Conservation (phyloP, 2,888 invertebrate species). For the Campoplex nolae region DNA sequence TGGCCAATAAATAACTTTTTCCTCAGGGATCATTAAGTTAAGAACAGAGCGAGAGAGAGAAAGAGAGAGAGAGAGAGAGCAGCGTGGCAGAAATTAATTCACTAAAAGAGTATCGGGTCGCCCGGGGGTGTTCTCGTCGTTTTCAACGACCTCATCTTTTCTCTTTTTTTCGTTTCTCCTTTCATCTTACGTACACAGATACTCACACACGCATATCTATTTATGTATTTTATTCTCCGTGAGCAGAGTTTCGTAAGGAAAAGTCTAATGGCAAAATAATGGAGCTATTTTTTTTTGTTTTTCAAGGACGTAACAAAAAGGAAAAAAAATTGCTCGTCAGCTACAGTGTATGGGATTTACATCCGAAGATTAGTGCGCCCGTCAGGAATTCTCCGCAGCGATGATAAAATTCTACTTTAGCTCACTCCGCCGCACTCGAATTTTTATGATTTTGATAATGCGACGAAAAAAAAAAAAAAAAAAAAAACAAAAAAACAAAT, state of each 20-base stretch:
- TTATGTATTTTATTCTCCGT: not conserved
- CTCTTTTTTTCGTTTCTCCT: constrained; percentile 29
- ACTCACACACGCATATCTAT: not conserved
- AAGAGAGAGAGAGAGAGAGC: constrained; percentile 41
- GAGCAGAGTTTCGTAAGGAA: constrained; percentile 65
- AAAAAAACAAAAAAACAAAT: not conserved
- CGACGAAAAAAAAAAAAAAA: no score
- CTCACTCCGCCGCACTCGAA: not conserved
- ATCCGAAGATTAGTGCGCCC: constrained; percentile 56
- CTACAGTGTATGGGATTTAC: constrained; percentile 71
- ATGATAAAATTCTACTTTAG: constrained; percentile 12
- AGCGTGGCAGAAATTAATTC: constrained; percentile 77
- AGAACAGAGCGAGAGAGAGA: constrained; percentile 71
- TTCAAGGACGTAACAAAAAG: constrained; percentile 29
- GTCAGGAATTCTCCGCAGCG: not conserved
- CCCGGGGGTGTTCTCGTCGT: constrained; percentile 50
- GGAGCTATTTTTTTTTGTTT: constrained; percentile 64
- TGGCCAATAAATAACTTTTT: constrained; percentile 76
- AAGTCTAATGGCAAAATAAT: constrained; percentile 79
- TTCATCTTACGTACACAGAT: not conserved
- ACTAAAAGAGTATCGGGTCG: constrained; percentile 75
- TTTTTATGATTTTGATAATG: constrained; percentile 35
- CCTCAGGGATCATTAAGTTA: constrained; percentile 76
- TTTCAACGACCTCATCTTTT: constrained; percentile 49
- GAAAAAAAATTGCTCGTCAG: constrained; percentile 73